These are phyloP conservation scores for Hipparchia sbordonii DNA, from an alignment of 2,888 invertebrate genomes.

Conservation along the genomic window DNA sequence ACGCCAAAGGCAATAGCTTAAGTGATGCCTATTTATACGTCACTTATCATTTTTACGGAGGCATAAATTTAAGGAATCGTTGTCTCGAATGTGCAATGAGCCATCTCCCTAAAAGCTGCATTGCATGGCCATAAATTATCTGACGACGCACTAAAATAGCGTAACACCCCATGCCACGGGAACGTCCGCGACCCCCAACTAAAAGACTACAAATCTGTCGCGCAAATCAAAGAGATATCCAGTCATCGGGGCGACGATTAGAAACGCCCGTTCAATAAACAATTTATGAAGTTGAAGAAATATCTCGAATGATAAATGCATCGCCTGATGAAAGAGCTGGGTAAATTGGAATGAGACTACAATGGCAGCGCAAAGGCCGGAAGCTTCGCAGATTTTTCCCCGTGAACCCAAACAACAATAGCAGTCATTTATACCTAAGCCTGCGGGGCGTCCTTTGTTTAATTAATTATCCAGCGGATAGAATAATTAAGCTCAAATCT, in stretches of 20 bases:
- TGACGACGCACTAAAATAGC: slow-evolving; percentile 80
- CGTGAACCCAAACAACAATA: slow-evolving; percentile 71
- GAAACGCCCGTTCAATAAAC: slow-evolving; percentile 76
- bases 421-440: slow-evolving; percentile 63
- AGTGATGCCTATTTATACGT: slow-evolving; percentile 39
- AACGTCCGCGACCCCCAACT: slow-evolving; percentile 65
- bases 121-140: slow-evolving; percentile 77
- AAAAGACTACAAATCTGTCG: slow-evolving; percentile 77
- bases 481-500: slow-evolving; percentile 74
- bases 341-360: slow-evolving; percentile 68
- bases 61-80: slow-evolving; percentile 70
- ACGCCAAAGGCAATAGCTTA: slow-evolving; percentile 35
- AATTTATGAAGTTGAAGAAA: slow-evolving; percentile 68
- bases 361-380: slow-evolving; percentile 63
- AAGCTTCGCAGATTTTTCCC: slow-evolving; percentile 73
- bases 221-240: slow-evolving; percentile 78
- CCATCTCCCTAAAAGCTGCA: slow-evolving; percentile 75
- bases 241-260: slow-evolving; percentile 65
- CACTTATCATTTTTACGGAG: slow-evolving; percentile 60
- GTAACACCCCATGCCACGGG: slow-evolving; percentile 79
- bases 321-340: slow-evolving; percentile 66
- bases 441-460: slow-evolving; percentile 70
- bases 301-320: slow-evolving; percentile 66
- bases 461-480: slow-evolving; percentile 75
- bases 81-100: slow-evolving; percentile 57